Evolutionary conservation across 92 coral and sea anemone species (phyloP), one percentile per base, ranked within the genome.

Genomic region (Porites lobata): DNA sequence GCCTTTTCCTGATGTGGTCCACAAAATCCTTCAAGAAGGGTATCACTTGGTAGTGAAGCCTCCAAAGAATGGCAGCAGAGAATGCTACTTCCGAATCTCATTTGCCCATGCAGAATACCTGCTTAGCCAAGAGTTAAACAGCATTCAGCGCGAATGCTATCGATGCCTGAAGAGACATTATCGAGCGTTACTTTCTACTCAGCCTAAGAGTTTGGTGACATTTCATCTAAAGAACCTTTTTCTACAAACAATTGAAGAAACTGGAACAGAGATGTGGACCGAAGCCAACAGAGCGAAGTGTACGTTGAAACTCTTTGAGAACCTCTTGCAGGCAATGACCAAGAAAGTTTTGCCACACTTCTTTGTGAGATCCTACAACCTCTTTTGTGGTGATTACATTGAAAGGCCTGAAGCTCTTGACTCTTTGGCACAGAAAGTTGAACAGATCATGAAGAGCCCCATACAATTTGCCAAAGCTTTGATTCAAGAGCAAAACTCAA

Each of bases 81-180:
- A 93, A 47, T 79, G 80, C 57, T 85, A 82, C 75, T 95, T 95
- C 70, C 94, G 98, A 68, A 69, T 95, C 90, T 95, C 98, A 0
- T 95, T 95, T 76, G 90, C 98, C 17, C 88, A 90, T 19, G 98
- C 98, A 8, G 98, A 95, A 85, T 89, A 78, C 77, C 75, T 93
- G 73, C 70, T 95, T 80, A 79, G 83, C 57, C 81, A 91, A 38
- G 94, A 87, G 65, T 70, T 94, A 80, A 92, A 79, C 75, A 83
- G 26, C 26, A 54, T 94, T 29, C 98, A 92, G 75, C 91, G 90
- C 63, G 94, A 93, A 59, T 93, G 94, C 66, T 93, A 93, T 78
- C 88, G 96, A 56, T 93, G 96, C 53, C 66, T 93, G 3, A 93
- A 93, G 89, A 80, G 72, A n/a, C 88, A 75, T 69, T 84, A 93